phyloP scores from a whole-genome alignment of 2,888 invertebrate species.

The Eulithis prunata region DNA sequence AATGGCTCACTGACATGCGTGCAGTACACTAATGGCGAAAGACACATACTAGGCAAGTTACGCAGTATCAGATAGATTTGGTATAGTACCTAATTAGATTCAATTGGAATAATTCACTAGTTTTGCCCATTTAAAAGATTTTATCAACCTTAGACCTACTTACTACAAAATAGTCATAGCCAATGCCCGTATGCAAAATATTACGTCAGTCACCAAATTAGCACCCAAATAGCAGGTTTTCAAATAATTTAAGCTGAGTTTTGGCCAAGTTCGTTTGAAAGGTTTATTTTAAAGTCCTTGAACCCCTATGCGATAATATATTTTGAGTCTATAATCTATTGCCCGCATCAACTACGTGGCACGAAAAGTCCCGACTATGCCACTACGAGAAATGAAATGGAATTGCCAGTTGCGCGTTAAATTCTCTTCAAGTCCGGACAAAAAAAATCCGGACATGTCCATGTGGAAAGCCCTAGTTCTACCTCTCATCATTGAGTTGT shows the following conservation, averaged over 20 bases:
- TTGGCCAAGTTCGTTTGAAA: too few species aligned
- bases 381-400: too few species aligned
- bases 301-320: too few species aligned
- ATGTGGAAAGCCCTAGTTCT: not conserved
- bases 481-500: slow-evolving; percentile 2
- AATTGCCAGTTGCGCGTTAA: too few species aligned
- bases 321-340: too few species aligned
- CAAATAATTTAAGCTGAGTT: not conserved
- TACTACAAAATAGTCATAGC: too few species aligned
- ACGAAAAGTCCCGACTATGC: too few species aligned
- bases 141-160: slow-evolving; percentile 4
- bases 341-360: too few species aligned
- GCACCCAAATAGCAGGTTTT: not conserved
- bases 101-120: slow-evolving; percentile 16
- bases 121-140: slow-evolving; percentile 3
- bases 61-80: slow-evolving; percentile 23
- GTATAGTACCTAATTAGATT: slow-evolving; percentile 29
- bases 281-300: too few species aligned
- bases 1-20: slow-evolving; percentile 8
- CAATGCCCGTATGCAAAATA: not conserved
- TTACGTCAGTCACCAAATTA: not conserved
- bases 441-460: not conserved
- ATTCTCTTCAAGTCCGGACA: too few species aligned
- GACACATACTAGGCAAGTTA: slow-evolving; percentile 20
- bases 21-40: slow-evolving; percentile 17